Percentiles rank a stretch among this genome's conserved stretches.
These are phyloP conservation scores for Cairina moschata DNA, from an alignment of 2,113 vertebrate genomes.

Conservation along the genomic window DNA sequence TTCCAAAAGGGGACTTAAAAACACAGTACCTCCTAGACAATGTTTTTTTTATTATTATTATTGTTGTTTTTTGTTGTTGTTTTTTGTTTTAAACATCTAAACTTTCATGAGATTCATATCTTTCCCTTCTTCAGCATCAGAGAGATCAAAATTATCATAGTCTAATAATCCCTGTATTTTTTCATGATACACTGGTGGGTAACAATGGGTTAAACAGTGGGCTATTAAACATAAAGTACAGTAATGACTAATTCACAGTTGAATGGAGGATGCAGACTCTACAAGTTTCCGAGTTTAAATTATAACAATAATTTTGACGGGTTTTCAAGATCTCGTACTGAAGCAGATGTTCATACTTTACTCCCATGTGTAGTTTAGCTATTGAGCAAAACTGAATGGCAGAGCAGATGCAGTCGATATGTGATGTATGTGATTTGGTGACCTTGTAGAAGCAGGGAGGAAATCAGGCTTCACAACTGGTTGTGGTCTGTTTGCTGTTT, in stretches of 20 bases:
- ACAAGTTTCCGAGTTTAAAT: constrained; percentile 26
- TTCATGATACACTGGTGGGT: neutral
- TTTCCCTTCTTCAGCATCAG: neutral
- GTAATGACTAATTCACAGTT: constrained; percentile 23
- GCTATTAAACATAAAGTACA: constrained; percentile 11
- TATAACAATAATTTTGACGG: constrained; percentile 24
- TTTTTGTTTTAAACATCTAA: neutral
- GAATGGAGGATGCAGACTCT: constrained; percentile 20
- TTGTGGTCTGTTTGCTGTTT: neutral
- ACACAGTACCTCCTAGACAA: neutral
- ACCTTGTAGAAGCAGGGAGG: constrained; percentile 35
- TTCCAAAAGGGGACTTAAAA: constrained; percentile 45
- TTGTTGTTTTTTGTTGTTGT: neutral
- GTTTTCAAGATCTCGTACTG: constrained; percentile 5
- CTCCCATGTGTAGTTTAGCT: constrained; percentile 9
- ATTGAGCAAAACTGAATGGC: constrained; percentile 48
- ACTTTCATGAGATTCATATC: neutral
- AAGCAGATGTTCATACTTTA: constrained; percentile 60
- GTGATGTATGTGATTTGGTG: neutral
- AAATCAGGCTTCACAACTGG: constrained; percentile 34
- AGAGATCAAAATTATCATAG: neutral
- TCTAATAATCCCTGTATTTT: neutral
- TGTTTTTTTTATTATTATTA: neutral
- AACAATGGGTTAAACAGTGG: neutral
- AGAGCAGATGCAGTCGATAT: constrained; percentile 2